These are phyloP conservation scores for Drosophila auraria DNA, from an alignment of 1,140 invertebrate species.

Conservation along the genomic window DNA sequence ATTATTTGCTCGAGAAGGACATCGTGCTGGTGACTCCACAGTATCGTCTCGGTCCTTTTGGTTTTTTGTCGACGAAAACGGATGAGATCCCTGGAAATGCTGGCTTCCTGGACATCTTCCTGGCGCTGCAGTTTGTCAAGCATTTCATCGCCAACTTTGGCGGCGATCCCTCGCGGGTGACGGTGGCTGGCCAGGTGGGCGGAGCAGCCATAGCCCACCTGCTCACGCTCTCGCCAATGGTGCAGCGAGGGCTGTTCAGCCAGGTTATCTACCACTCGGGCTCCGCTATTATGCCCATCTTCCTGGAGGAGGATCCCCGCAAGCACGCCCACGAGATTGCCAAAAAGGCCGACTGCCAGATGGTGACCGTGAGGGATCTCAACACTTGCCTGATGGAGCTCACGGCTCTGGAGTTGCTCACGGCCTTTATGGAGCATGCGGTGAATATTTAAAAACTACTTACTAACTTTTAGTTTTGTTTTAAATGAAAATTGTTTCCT, in stretches of 20 bases:
- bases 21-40: slow-evolving; percentile 92
- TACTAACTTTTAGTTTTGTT: fast-evolving
- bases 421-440: slow-evolving; percentile 81
- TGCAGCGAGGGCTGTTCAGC: slow-evolving; percentile 74
- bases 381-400: slow-evolving; percentile 79
- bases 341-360: slow-evolving; percentile 65
- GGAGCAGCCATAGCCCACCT: slow-evolving; percentile 86
- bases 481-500: neutral
- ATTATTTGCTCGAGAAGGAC: slow-evolving; percentile 91
- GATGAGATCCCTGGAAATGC: slow-evolving; percentile 89
- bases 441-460: slow-evolving; percentile 30
- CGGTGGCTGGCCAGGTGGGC: slow-evolving; percentile 87
- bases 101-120: slow-evolving; percentile 88
- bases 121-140: slow-evolving; percentile 88
- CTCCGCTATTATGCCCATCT: slow-evolving; percentile 81
- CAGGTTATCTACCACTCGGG: slow-evolving; percentile 83
- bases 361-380: slow-evolving; percentile 77
- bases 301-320: slow-evolving; percentile 77
- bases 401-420: slow-evolving; percentile 68
- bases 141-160: slow-evolving; percentile 89
- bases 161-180: slow-evolving; percentile 88
- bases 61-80: slow-evolving; percentile 86
- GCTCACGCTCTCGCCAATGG: slow-evolving; percentile 85
- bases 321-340: slow-evolving; percentile 80
- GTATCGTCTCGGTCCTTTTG: slow-evolving; percentile 89